These are phyloP conservation scores for Tiaroga cobitis DNA, from an alignment of 2,797 vertebrate genomes.

Conservation along the genomic window DNA sequence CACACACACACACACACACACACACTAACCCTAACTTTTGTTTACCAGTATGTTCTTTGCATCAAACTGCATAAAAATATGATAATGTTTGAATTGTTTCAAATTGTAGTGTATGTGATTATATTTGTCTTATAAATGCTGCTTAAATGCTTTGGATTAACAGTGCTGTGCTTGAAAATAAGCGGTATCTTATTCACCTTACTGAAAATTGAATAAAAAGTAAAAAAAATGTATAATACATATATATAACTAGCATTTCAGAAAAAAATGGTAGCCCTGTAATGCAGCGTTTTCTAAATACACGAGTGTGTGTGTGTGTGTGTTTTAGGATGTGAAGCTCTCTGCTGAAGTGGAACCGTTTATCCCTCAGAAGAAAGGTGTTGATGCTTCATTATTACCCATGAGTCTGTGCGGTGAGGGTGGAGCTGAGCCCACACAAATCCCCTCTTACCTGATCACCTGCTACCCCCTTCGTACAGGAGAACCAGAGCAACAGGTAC, in stretches of 20 bases:
- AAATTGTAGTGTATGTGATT: too few relatives aligned
- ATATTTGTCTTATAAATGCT: not conserved
- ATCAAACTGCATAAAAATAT: not conserved
- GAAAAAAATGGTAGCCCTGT: not conserved
- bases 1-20: too few relatives aligned
- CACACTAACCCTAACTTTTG: too few relatives aligned
- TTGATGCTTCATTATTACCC: slow-evolving; percentile 87
- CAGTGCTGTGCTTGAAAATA: not conserved
- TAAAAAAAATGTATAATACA: not conserved
- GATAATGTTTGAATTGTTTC: too few relatives aligned
- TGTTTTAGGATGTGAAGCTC: slow-evolving; percentile 91
- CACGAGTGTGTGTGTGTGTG: slow-evolving; percentile 19
- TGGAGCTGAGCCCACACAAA: slow-evolving; percentile 89
- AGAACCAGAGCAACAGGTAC: slow-evolving; percentile 97
- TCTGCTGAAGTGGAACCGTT: slow-evolving; percentile 99
- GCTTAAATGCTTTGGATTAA: not conserved
- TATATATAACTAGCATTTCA: not conserved
- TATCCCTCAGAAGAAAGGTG: slow-evolving; percentile 96
- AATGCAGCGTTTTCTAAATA: not conserved
- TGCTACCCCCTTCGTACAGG: slow-evolving; percentile 99
- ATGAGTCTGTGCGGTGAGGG: slow-evolving; percentile 89
- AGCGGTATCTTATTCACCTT: not conserved
- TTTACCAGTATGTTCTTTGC: not conserved
- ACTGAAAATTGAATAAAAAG: too few relatives aligned
- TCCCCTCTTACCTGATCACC: slow-evolving; percentile 98